phyloP scores from a whole-genome alignment of 2,113 vertebrate species.

The Rhipidura dahli region DNA sequence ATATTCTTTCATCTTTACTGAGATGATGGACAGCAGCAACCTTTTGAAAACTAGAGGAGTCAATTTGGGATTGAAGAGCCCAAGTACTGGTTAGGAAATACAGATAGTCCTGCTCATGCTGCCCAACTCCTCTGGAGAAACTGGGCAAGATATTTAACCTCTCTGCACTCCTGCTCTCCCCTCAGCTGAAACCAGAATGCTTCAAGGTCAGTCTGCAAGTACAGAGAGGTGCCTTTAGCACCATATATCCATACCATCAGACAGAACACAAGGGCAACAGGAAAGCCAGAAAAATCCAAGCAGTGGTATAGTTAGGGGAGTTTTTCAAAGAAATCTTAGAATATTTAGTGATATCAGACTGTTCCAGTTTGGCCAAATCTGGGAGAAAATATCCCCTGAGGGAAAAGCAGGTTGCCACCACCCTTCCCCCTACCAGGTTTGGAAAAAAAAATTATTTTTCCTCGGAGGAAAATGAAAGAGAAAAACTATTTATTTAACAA shows the following conservation, averaged over 20 bases:
- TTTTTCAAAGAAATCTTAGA: background rate
- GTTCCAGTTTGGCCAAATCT: no score
- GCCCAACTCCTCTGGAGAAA: background rate
- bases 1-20: background rate
- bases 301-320: background rate
- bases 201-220: background rate
- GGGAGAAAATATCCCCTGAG: no score
- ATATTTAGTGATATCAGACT: background rate
- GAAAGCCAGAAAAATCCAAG: background rate
- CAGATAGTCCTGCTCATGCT: accelerated
- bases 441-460: no score
- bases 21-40: background rate
- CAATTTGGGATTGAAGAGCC: background rate
- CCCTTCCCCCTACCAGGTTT: no score
- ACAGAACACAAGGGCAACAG: background rate
- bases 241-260: background rate
- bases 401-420: no score
- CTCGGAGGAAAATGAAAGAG: no score
- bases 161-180: background rate
- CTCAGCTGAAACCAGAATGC: background rate
- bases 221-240: background rate
- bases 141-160: background rate
- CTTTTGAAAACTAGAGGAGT: background rate
- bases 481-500: no score
- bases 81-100: background rate